Conservation (phyloP, 2,113 vertebrate species). For the Plotosus lineatus region DNA sequence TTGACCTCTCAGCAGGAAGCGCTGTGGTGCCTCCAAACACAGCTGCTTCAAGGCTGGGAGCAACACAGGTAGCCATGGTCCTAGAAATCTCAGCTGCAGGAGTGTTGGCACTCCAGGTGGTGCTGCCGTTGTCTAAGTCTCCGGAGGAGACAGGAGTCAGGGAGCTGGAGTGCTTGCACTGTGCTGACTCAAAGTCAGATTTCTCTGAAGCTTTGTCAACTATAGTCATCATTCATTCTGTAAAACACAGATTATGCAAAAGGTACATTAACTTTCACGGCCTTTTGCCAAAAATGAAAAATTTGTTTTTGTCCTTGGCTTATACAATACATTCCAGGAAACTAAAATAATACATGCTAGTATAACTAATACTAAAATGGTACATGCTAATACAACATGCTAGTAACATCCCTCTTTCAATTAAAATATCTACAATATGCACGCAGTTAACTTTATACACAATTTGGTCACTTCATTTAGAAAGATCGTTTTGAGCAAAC, state of each 20-base stretch:
- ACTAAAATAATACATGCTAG: not conserved
- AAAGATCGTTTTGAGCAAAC: too few relatives aligned
- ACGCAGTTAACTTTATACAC: not conserved
- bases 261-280: not conserved
- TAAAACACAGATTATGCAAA: not conserved
- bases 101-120: slow-evolving; percentile 82
- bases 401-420: not conserved
- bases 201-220: slow-evolving; percentile 92
- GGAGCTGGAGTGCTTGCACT: slow-evolving; percentile 78
- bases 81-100: slow-evolving; percentile 78
- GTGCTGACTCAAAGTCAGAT: slow-evolving; percentile 85
- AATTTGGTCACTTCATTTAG: not conserved
- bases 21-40: slow-evolving; percentile 79
- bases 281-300: not conserved
- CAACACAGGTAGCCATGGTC: slow-evolving; percentile 79
- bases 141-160: slow-evolving; percentile 79
- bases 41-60: slow-evolving; percentile 83
- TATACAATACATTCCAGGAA: not conserved
- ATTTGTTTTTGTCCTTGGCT: not conserved
- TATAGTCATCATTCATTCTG: slow-evolving; percentile 99
- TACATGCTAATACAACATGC: not conserved
- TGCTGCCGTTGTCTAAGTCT: slow-evolving; percentile 87
- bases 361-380: not conserved
- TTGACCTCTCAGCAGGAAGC: slow-evolving; percentile 79
- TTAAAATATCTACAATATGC: not conserved